phyloP scores from a whole-genome alignment of 1,140 invertebrate species.

The Scaptomyza graminum region DNA sequence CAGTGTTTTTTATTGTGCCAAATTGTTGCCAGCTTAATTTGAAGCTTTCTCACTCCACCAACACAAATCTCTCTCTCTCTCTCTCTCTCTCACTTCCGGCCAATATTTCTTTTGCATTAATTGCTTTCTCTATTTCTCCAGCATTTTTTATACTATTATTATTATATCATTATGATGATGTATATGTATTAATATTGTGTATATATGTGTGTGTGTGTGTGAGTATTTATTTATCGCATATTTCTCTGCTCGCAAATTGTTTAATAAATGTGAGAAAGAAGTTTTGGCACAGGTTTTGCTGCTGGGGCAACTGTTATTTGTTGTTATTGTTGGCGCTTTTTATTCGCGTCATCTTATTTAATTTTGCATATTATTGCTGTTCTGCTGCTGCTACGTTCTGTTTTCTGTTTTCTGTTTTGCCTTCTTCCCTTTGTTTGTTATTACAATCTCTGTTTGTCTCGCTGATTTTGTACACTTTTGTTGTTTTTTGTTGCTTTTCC shows the following conservation, averaged over 20 bases:
- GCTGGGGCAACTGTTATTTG: conserved; percentile 42
- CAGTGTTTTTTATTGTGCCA: conserved; percentile 32
- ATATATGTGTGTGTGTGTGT: background rate
- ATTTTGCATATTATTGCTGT: conserved; percentile 68
- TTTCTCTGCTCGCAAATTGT: conserved; percentile 48
- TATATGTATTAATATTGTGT: conserved; percentile 50
- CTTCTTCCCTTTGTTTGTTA: conserved; percentile 11
- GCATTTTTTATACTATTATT: conserved; percentile 18
- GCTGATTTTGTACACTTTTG: conserved; percentile 51
- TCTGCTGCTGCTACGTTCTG: conserved; percentile 30
- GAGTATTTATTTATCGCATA: conserved; percentile 54
- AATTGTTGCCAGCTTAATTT: conserved; percentile 16
- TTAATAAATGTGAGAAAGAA: conserved; percentile 75
- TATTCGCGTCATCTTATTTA: conserved; percentile 73
- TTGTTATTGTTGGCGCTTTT: conserved; percentile 56
- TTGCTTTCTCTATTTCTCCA: conserved; percentile 48
- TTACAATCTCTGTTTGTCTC: conserved; percentile 57
- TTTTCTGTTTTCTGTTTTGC: conserved; percentile 43
- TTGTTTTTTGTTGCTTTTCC: conserved; percentile 52
- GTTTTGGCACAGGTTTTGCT: conserved; percentile 26
- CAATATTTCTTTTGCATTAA: too few species aligned
- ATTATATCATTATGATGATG: background rate
- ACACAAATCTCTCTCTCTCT: background rate
- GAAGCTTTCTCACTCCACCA: conserved; percentile 3
- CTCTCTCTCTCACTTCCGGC: conserved; percentile 56